These are phyloP conservation scores for Eudiplozoon nipponicum DNA, from an alignment of 2,888 invertebrate genomes.

Conservation along the genomic window DNA sequence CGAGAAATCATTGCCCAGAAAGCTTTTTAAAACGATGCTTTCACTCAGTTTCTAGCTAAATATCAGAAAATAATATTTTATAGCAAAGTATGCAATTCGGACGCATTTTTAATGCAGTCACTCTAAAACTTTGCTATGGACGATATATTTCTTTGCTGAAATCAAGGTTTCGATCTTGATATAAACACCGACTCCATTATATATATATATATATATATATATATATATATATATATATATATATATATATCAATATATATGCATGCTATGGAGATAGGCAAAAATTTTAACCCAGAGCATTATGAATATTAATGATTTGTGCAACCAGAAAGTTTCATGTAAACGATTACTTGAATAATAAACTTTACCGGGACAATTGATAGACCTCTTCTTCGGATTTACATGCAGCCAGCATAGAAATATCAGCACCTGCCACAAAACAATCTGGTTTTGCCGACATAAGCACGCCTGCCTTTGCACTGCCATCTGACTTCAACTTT, in stretches of 20 bases:
- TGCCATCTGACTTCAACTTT: conserved; percentile 42
- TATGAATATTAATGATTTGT: background rate
- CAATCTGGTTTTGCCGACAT: conserved; percentile 80
- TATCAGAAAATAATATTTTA: too few relatives aligned
- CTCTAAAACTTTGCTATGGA: too few relatives aligned
- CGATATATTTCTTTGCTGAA: too few relatives aligned
- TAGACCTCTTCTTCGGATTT: conserved; percentile 46
- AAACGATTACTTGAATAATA: background rate
- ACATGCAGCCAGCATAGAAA: conserved; percentile 36
- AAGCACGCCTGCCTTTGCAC: conserved; percentile 51
- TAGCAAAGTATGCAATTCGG: too few relatives aligned
- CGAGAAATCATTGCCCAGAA: too few relatives aligned
- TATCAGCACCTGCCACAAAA: conserved; percentile 95
- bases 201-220: too few relatives aligned
- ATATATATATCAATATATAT: background rate
- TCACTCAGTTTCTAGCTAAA: too few relatives aligned
- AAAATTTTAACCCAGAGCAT: background rate
- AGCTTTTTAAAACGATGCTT: too few relatives aligned
- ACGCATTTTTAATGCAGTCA: too few relatives aligned
- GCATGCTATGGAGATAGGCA: background rate
- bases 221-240: background rate
- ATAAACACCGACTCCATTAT: too few relatives aligned
- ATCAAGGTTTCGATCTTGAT: too few relatives aligned
- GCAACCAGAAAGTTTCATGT: background rate
- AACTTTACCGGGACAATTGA: conserved; percentile 31